Percentiles rank a stretch among this genome's conserved stretches.
These are phyloP conservation scores for Himalopsyche tibetana DNA, from an alignment of 2,888 invertebrate genomes.

Conservation along the genomic window DNA sequence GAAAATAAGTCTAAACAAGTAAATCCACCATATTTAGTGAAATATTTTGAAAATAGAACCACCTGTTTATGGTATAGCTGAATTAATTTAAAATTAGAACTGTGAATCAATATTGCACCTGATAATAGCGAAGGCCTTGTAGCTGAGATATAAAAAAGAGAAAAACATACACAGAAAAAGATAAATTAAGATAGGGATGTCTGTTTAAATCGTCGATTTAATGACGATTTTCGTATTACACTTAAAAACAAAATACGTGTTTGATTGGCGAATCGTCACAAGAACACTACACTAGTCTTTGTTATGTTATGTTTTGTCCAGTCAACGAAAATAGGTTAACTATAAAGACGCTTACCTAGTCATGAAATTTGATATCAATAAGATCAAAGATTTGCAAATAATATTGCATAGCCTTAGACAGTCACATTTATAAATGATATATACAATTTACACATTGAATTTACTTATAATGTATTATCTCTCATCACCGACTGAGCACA, in stretches of 20 bases:
- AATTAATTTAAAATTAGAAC: too few species aligned
- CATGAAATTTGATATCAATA: constrained; percentile 14
- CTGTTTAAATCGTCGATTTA: background rate
- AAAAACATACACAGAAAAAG: background rate
- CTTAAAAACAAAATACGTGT: background rate
- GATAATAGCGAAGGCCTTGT: constrained; percentile 18
- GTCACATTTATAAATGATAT: background rate
- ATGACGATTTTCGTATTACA: background rate
- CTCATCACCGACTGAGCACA: background rate
- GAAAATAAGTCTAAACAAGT: too few species aligned
- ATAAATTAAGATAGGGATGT: background rate
- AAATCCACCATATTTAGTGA: too few species aligned
- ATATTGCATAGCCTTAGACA: constrained; percentile 15
- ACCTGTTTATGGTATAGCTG: too few species aligned
- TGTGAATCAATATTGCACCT: background rate
- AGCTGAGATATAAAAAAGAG: background rate
- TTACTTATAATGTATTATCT: background rate
- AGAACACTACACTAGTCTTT: background rate
- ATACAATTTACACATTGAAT: background rate
- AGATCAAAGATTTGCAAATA: constrained; percentile 1
- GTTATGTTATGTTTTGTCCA: constrained; percentile 27
- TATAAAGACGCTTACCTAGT: constrained; percentile 27
- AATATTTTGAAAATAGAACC: too few species aligned
- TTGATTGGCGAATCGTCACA: background rate
- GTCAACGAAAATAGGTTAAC: constrained; percentile 34